A percentile compares a stretch with the other conserved stretches of the same genome.
Conservation (phyloP, 2,113 vertebrate genomes). For the Erinaceus europaeus region DNA sequence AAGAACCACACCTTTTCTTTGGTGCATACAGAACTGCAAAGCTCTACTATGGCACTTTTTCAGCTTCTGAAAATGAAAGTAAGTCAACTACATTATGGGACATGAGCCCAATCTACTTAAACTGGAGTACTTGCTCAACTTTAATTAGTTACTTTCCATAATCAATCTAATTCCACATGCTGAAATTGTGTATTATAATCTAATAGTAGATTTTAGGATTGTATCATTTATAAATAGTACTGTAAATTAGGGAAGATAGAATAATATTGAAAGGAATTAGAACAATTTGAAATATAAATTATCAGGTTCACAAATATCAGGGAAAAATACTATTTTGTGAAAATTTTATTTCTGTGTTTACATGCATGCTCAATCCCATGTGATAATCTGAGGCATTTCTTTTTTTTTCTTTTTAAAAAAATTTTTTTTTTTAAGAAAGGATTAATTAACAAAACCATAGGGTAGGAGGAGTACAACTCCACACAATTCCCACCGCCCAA, state of each 20-base stretch:
- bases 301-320: neutral
- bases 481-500: too few species aligned
- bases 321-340: conserved; percentile 13
- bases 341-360: neutral
- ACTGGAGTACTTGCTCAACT: neutral
- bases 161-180: neutral
- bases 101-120: neutral
- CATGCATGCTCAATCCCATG: neutral
- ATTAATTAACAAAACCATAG: too few species aligned
- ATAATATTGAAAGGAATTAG: neutral
- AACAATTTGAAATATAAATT: neutral
- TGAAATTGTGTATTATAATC: neutral
- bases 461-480: too few species aligned
- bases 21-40: neutral
- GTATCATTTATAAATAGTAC: neutral
- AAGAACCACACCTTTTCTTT: neutral
- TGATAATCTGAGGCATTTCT: neutral
- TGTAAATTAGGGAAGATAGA: conserved; percentile 20
- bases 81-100: neutral
- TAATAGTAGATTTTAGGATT: neutral
- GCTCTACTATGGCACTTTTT: neutral
- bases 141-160: neutral
- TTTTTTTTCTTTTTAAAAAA: neutral
- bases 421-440: too few species aligned
- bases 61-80: conserved; percentile 12